Evolutionary conservation across 2,797 vertebrate species (phyloP), one percentile per base, ranked within the genome.

Genomic region (Helostoma temminkii): DNA sequence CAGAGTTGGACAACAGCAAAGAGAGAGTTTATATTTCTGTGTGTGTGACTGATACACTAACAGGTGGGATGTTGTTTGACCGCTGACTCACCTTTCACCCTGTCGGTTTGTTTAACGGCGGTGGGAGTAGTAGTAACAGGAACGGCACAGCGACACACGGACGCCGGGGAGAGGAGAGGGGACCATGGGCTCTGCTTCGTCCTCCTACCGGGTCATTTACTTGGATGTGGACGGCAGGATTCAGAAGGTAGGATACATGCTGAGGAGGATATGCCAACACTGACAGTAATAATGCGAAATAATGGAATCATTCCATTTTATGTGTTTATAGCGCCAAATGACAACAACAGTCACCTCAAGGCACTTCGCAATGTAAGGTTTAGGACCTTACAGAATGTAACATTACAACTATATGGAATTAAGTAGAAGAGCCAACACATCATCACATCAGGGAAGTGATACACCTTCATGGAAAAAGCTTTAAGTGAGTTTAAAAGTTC

Each of bases 181-280:
- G 45, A 84, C 49, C 56, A 94, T 93, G 93, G 93, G 93, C 64
- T 91, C 92, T 41, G 92, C 92, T 54, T 93, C 92, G 26, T 94
- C 93, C 37, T 86, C 91, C 3, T 91, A 92, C 79, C 83, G 93
- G 69, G 82, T 92, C 49, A 93, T 94, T n/a, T 91, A 93, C 86
- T 82, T 94, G 87, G 92, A 93, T 63, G 88, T 93, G 69, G 92
- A 93, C 61, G 91, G 92, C 61, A 86, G 91, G 69, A 89, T 85
- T 24, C 93, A 94, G 86, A 93, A 93, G 93, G 93, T 93, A 88
- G 0, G 39, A 8, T 7, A 12, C 12, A 24, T 18, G 10, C 28
- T 26, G 5, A 9, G 18, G 34, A 6, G 3, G 18, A 3, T 4
- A 8, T 32, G 19, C 12, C n/a, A 48, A 6, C 30, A n/a, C 30